These are phyloP conservation scores for Acanthisitta chloris DNA, from an alignment of 2,113 vertebrate species.

Conservation along the genomic window DNA sequence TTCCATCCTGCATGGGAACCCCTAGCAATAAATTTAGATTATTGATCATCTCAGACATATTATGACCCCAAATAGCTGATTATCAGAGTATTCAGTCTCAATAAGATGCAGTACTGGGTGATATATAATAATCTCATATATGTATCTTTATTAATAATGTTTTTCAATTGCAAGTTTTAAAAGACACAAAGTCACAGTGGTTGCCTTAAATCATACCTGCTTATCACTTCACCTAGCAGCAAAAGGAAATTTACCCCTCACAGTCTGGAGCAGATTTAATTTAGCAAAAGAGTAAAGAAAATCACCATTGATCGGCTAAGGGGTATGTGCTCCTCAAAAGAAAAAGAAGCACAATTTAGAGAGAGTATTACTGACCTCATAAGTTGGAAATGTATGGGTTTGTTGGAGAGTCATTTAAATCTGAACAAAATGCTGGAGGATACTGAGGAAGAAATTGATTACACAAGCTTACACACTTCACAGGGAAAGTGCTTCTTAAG, in stretches of 20 bases:
- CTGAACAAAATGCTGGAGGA: background rate
- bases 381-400: background rate
- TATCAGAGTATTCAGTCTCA: background rate
- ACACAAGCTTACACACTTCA: background rate
- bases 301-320: background rate
- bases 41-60: background rate
- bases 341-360: background rate
- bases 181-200: background rate
- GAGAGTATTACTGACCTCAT: background rate
- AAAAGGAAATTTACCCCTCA: background rate
- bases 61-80: background rate
- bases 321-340: background rate
- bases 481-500: background rate
- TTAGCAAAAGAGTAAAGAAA: background rate
- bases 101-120: background rate
- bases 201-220: background rate
- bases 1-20: background rate
- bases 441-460: background rate
- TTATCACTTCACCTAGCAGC: background rate
- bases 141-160: background rate
- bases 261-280: background rate
- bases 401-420: background rate
- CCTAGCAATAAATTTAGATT: background rate
- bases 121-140: background rate
- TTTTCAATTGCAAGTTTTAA: background rate